Evolutionary conservation across 2,113 vertebrate species (phyloP), one percentile per base, ranked within the genome.

Genomic region (Vidua chalybeata): DNA sequence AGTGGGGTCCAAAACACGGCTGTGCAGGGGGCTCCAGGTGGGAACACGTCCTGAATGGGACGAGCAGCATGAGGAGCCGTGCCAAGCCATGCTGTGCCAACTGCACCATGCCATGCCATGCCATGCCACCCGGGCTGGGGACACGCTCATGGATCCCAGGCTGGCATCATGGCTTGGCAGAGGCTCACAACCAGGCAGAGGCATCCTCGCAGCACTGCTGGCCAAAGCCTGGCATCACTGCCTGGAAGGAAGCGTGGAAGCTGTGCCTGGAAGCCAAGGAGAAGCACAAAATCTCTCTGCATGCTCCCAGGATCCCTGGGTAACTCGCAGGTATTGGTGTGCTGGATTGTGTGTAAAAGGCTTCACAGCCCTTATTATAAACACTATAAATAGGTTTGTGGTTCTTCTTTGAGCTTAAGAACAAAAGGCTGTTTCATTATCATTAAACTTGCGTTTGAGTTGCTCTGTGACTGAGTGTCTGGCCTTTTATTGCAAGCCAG

Each of bases 391-490:
- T 77, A 92, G 85, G 84, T 55, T 56, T 90, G 86, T 94, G 89
- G 95, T 89, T 93, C 96, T 97, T 96, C 95, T 97, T 80, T 93
- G 94, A 95, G 84, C 80, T 91, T 12, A 37, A 89, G 95, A 96
- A 97, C 96, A 96, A 97, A 96, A 96, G 95, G 87, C 92, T 91
- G 91, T 94, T 97, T 97, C 96, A 96, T 92, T 95, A 87, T 95
- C 96, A 95, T 96, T 89, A 97, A 96, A 96, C 90, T 89, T 95
- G 85, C 23, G 26, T 96, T 93, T 79, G 84, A 73, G 88, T 82
- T 75, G 64, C 87, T 85, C 74, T 74, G 69, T 95, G 94, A 87
- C 71, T 7, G 74, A 72, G 90, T 94, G 92, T 96, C 94, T 96
- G 95, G 96, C 91, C 96, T 97, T 97, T 96, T 96, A 97, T 93